Evolutionary conservation across 2,888 invertebrate genomes (phyloP).

Genomic region (Amphipyra berbera): DNA sequence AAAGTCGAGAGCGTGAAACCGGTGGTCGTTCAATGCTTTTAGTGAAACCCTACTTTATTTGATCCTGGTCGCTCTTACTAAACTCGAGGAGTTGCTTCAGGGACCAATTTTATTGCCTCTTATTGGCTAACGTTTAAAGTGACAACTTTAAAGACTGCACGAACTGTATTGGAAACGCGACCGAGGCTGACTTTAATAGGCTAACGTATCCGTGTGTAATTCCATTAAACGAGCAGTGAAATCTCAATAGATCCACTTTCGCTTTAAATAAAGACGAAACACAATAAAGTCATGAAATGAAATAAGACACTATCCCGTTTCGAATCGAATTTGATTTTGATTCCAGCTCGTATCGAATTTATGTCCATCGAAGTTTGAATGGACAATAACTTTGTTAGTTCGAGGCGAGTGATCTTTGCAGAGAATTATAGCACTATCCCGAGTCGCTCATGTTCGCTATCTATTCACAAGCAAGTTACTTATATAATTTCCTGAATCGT

Average conservation of each 20-base stretch:
- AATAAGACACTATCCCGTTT: slow-evolving; percentile 67
- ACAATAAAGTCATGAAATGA: slow-evolving; percentile 64
- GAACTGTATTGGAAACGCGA: slow-evolving; percentile 60
- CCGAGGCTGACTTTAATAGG: slow-evolving; percentile 37
- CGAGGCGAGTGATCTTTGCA: slow-evolving; percentile 66
- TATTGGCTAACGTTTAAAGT: slow-evolving; percentile 76
- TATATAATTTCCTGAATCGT: slow-evolving; percentile 46
- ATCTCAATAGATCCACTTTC: slow-evolving; percentile 60
- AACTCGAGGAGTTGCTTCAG: slow-evolving; percentile 64
- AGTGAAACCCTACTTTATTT: slow-evolving; percentile 75
- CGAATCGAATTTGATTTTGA: slow-evolving; percentile 70
- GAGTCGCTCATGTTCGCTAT: slow-evolving; percentile 57
- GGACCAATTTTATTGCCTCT: slow-evolving; percentile 77
- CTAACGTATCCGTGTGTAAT: slow-evolving; percentile 56
- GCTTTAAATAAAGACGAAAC: slow-evolving; percentile 62
- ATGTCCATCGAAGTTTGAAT: slow-evolving; percentile 74
- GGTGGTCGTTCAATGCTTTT: slow-evolving; percentile 65
- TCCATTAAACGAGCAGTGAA: slow-evolving; percentile 59
- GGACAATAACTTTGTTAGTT: slow-evolving; percentile 76
- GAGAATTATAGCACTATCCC: slow-evolving; percentile 63
- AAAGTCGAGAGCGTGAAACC: slow-evolving; percentile 68
- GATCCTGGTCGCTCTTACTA: slow-evolving; percentile 68
- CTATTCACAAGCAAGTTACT: slow-evolving; percentile 44
- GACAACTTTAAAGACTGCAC: slow-evolving; percentile 72
- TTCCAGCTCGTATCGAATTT: slow-evolving; percentile 72